These are phyloP conservation scores for Papilio helenus DNA, from an alignment of 1,140 invertebrate species.

Conservation along the genomic window DNA sequence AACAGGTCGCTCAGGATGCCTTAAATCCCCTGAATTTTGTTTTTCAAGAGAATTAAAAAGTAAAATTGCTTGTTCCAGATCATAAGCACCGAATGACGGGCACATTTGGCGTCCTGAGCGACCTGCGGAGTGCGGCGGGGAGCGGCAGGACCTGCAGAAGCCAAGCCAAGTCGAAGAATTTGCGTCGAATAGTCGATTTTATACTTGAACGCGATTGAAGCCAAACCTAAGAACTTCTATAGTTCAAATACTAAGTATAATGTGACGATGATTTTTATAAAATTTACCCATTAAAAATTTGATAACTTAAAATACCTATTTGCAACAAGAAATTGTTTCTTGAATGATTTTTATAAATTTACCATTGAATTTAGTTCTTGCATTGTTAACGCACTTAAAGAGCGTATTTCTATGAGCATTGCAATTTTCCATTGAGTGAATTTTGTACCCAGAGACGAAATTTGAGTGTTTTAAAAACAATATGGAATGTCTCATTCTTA, in stretches of 20 bases:
- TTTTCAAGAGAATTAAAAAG: constrained; percentile 64
- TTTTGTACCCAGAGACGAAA: too few species aligned
- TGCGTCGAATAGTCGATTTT: neutral
- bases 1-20: constrained; percentile 77
- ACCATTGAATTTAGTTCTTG: too few species aligned
- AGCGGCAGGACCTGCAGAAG: neutral
- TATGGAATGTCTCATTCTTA: too few species aligned
- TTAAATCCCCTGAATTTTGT: constrained; percentile 51
- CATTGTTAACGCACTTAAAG: too few species aligned
- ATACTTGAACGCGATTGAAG: neutral
- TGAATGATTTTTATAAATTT: too few species aligned
- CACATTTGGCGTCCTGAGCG: constrained; percentile 72
- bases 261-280: neutral
- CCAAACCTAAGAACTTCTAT: neutral
- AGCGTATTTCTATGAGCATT: too few species aligned
- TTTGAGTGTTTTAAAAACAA: too few species aligned
- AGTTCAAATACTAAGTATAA: neutral
- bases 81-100: constrained; percentile 76
- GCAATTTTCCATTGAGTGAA: too few species aligned
- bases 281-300: neutral
- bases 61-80: constrained; percentile 81
- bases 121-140: constrained; percentile 54
- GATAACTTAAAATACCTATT: too few species aligned
- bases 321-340: too few species aligned
- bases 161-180: neutral